phyloP scores from a whole-genome alignment of 2,113 vertebrate genomes.

The Corapipo altera region DNA sequence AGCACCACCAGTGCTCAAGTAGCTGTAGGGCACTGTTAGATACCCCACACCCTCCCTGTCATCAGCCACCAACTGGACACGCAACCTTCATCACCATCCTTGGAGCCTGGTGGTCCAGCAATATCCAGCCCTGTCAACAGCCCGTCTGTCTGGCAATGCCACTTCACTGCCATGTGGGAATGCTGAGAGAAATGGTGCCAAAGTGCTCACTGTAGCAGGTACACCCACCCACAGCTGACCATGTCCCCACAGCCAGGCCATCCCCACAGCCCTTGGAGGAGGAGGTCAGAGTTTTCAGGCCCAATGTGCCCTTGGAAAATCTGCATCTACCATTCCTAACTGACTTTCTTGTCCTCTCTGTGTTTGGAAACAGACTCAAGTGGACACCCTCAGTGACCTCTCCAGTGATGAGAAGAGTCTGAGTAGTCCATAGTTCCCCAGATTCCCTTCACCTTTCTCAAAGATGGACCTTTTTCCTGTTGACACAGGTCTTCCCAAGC shows the following conservation, averaged over 20 bases:
- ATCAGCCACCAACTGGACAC: neutral
- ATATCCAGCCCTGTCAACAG: neutral
- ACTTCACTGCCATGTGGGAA: neutral
- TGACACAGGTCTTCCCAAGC: neutral
- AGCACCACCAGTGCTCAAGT: neutral
- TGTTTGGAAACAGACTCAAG: neutral
- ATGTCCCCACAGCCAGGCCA: neutral
- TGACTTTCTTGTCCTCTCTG: fast-evolving
- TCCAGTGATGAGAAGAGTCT: neutral
- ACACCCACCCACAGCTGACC: fast-evolving
- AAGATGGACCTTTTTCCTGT: neutral
- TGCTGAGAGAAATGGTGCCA: neutral
- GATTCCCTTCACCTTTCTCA: neutral
- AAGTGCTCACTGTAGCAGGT: neutral
- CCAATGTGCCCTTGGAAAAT: neutral
- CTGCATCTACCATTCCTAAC: fast-evolving
- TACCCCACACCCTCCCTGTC: neutral
- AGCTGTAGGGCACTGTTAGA: neutral
- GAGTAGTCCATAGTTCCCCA: fast-evolving
- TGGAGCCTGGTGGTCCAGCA: neutral
- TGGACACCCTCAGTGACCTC: neutral
- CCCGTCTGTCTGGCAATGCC: fast-evolving
- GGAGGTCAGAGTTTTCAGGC: neutral
- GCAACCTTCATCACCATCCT: neutral
- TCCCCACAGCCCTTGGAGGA: neutral